phyloP scores from a whole-genome alignment of 2,113 vertebrate genomes.

The Rousettus leschenaultii region DNA sequence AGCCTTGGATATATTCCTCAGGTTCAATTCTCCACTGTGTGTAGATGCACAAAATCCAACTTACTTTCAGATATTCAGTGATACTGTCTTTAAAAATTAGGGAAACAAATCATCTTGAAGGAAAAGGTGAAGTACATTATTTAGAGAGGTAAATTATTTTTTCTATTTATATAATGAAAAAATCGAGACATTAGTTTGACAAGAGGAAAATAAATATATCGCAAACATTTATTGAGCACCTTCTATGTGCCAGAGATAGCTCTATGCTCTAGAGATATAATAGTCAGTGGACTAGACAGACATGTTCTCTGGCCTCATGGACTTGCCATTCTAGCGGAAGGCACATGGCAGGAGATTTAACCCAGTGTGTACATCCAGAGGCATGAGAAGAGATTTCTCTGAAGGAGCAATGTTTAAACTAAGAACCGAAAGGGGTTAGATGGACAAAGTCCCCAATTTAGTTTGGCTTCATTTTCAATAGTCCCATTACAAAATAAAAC shows the following conservation, averaged over 20 bases:
- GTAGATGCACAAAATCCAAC: neutral
- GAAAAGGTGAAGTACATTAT: conserved; percentile 9
- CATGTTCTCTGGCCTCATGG: neutral
- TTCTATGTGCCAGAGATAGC: neutral
- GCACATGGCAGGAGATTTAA: neutral
- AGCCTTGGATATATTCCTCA: neutral
- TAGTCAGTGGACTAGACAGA: neutral
- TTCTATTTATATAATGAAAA: conserved; percentile 12
- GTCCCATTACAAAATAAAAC: neutral
- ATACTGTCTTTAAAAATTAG: neutral
- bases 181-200: neutral
- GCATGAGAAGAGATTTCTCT: neutral
- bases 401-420: neutral
- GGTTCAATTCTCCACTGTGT: neutral
- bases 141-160: neutral
- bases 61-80: neutral
- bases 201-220: conserved; percentile 33
- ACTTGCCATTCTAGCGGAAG: neutral
- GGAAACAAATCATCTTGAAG: neutral
- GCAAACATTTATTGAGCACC: neutral
- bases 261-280: neutral
- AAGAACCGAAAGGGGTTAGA: neutral
- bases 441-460: neutral
- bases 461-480: conserved; percentile 25
- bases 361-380: neutral